Base-by-base conservation (phyloP, 2,113 vertebrate genomes). In the Pedionomus torquatus region DNA sequence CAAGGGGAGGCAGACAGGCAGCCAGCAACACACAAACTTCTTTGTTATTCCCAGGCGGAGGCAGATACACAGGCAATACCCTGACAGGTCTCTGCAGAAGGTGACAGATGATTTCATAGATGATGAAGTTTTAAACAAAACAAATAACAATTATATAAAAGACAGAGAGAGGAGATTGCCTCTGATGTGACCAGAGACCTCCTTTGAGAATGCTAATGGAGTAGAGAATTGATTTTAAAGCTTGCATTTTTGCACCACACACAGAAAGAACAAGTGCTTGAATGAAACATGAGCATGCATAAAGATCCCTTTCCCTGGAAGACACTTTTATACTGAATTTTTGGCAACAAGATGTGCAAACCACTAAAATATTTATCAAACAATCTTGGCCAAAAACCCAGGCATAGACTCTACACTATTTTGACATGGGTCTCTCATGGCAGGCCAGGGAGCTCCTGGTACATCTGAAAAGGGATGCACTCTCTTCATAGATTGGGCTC, bases 271-370 rank as follows among this genome's bases (percentile, higher is more conserved):
- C 5, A 46, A 93, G 39, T 6, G 28, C 33, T 91, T 96, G 91
- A 92, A 95, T 95, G 92, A 92, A 93, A 91, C 63, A 95, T 74
- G 89, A 93, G 87, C 68, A 88, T 90, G 46, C 57, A 95, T 97
- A 96, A 96, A 82, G 89, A 95, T 82, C 39, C 13, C 49, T 41
- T 66, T 85, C 58, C 31, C 37, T 44, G 43, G 63, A 93, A 96
- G 81, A 55, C n/a, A 64, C 43, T 58, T 96, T 95, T 63, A 93
- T 54, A 80, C 41, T 5, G 37, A 63, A 66, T 78, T 88, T 80
- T 20, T 90, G 93, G 83, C 95, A 95, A 90, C 8, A 61, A 85
- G 49, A 90, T 2, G 17, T 58, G 63, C 66, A 94, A 72, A 93
- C 37, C 75, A 83, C 65, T 94, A 83, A 66, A 95, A 94, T 81